phyloP scores from a whole-genome alignment of 2,888 invertebrate species.

The Bhutanitis thaidina region DNA sequence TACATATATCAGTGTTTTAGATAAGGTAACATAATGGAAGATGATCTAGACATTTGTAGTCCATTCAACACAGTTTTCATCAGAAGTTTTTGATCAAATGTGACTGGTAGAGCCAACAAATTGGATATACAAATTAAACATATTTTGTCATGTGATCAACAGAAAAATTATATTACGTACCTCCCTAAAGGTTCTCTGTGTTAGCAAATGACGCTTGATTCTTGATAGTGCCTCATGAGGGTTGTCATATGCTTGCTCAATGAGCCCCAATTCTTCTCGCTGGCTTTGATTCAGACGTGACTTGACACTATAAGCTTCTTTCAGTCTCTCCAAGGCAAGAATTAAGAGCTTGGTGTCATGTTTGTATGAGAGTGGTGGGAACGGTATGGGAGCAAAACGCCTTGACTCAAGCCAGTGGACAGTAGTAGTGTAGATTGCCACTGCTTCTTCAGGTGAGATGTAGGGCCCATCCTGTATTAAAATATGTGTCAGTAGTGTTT shows the following conservation, averaged over 20 bases:
- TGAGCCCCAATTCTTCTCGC: conserved; percentile 97
- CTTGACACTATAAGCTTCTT: conserved; percentile 99
- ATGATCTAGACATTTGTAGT: too few relatives aligned
- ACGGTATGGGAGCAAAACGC: conserved; percentile 99
- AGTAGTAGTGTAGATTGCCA: conserved; percentile 99
- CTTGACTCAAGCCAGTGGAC: conserved; percentile 99
- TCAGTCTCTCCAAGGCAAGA: conserved; percentile 95
- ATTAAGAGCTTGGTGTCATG: conserved; percentile 99
- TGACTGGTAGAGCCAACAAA: too few relatives aligned
- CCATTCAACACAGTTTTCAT: too few relatives aligned
- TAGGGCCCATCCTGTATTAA: conserved; percentile 94
- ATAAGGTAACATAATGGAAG: too few relatives aligned
- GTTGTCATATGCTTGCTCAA: conserved; percentile 99
- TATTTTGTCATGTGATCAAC: too few relatives aligned
- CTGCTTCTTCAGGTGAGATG: conserved; percentile 99
- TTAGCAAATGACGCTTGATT: conserved; percentile 99
- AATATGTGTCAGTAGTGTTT: too few relatives aligned
- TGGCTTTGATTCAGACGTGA: conserved; percentile 98
- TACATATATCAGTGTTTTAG: too few relatives aligned
- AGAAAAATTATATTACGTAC: conserved; percentile 73
- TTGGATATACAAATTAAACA: too few relatives aligned
- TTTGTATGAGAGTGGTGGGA: conserved; percentile 99
- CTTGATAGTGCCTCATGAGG: conserved; percentile 99
- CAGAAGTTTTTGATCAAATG: too few relatives aligned
- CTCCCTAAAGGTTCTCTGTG: conserved; percentile 99